A percentile compares a stretch with the other conserved stretches of the same genome.
These are phyloP conservation scores for Platysteira castanea DNA, from an alignment of 2,113 vertebrate genomes.

Conservation along the genomic window DNA sequence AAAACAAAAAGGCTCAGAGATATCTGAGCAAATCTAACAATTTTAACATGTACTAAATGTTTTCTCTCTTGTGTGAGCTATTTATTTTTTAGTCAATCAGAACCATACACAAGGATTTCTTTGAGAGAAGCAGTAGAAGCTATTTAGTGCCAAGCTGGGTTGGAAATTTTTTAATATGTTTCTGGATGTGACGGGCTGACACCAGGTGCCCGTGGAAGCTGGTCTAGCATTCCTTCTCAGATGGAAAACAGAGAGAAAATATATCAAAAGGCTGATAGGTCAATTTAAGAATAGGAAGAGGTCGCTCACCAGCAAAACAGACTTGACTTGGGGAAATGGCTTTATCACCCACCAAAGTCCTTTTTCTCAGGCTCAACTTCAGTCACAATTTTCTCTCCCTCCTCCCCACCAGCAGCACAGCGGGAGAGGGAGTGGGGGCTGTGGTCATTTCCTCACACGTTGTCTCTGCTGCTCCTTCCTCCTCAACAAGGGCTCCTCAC, in stretches of 20 bases:
- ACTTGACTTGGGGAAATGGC: neutral
- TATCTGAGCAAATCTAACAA: neutral
- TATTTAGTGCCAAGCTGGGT: neutral
- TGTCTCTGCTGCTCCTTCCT: neutral
- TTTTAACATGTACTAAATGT: neutral
- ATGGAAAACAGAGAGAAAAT: neutral
- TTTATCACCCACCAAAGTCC: neutral
- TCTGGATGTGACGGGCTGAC: neutral
- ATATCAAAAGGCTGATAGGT: neutral
- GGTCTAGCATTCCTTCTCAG: neutral
- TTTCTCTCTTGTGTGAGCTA: neutral
- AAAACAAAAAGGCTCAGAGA: neutral
- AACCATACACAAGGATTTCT: neutral
- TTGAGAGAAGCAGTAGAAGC: neutral
- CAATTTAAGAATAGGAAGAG: neutral
- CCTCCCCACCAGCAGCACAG: neutral
- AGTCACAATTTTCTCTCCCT: neutral
- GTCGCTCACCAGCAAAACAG: neutral
- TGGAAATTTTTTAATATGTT: neutral
- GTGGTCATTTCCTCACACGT: neutral
- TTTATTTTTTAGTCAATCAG: neutral
- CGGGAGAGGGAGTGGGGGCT: no score
- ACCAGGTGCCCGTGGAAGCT: neutral
- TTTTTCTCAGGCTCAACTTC: neutral
- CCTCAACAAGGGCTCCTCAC: neutral